phyloP scores from a whole-genome alignment of 1,140 invertebrate genomes.

The Argopecten irradians region DNA sequence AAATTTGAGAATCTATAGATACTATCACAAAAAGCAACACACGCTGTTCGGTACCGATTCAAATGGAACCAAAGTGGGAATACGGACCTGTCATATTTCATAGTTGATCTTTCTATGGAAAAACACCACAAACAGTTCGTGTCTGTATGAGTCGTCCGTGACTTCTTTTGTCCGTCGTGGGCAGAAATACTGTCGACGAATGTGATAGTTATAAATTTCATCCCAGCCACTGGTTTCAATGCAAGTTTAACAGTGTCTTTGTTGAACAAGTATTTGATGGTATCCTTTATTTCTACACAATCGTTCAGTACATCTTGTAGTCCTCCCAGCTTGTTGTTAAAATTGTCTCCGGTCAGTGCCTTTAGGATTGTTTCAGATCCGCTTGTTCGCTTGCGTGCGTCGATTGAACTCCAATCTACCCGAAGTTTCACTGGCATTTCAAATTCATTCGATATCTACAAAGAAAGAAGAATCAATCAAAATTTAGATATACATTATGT shows the following conservation, averaged over 20 bases:
- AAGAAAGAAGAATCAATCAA: neutral
- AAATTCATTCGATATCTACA: conserved; percentile 35
- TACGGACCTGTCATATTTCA: conserved; percentile 30
- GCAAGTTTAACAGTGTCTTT: conserved; percentile 20
- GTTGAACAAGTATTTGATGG: conserved; percentile 40
- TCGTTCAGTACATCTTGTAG: conserved; percentile 32
- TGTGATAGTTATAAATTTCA: conserved; percentile 34
- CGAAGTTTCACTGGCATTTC: conserved; percentile 9
- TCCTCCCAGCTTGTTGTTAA: conserved; percentile 31
- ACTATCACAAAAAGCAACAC: neutral
- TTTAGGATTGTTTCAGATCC: conserved; percentile 34
- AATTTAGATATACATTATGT: neutral
- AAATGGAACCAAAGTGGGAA: conserved; percentile 39
- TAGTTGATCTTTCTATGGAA: conserved; percentile 25
- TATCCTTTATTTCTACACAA: conserved; percentile 29
- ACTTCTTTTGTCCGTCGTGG: neutral
- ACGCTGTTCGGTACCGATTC: neutral
- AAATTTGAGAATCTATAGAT: conserved; percentile 23
- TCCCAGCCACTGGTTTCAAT: neutral
- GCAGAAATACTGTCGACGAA: conserved; percentile 20
- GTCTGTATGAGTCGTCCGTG: neutral
- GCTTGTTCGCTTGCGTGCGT: conserved; percentile 29
- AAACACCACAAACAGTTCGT: conserved; percentile 30
- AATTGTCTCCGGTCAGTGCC: conserved; percentile 29
- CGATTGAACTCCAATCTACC: conserved; percentile 40